phyloP scores from a whole-genome alignment of 2,113 vertebrate genomes.

The Suricata suricatta region DNA sequence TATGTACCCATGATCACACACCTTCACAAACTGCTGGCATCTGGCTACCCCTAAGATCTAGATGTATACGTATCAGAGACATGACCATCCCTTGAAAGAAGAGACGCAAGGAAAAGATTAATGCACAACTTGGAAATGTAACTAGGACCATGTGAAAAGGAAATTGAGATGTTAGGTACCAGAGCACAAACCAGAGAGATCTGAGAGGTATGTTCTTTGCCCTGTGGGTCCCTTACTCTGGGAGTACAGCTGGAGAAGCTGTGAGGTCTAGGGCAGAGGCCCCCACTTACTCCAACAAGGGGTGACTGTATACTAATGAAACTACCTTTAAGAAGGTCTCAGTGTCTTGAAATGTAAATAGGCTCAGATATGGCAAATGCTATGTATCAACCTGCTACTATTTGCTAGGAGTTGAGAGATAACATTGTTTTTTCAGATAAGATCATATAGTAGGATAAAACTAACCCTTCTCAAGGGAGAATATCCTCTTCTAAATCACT shows the following conservation, averaged over 20 bases:
- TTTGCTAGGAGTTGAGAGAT: not conserved
- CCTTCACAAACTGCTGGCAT: not conserved
- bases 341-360: not conserved
- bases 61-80: not conserved
- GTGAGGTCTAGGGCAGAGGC: not conserved
- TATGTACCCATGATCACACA: not conserved
- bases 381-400: not conserved
- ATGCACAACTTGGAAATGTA: not conserved
- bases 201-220: not conserved
- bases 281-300: not conserved
- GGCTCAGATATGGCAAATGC: not conserved
- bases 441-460: conserved; percentile 47
- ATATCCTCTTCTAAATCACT: not conserved
- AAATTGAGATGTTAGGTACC: not conserved
- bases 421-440: not conserved
- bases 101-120: not conserved
- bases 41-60: not conserved
- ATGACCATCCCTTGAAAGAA: not conserved
- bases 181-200: not conserved
- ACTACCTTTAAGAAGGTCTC: not conserved
- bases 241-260: not conserved
- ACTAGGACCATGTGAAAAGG: not conserved
- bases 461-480: not conserved
- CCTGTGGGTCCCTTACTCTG: not conserved
- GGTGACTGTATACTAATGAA: not conserved